Evolutionary conservation across 2,113 vertebrate species (phyloP).

Genomic region (Pteropus alecto): DNA sequence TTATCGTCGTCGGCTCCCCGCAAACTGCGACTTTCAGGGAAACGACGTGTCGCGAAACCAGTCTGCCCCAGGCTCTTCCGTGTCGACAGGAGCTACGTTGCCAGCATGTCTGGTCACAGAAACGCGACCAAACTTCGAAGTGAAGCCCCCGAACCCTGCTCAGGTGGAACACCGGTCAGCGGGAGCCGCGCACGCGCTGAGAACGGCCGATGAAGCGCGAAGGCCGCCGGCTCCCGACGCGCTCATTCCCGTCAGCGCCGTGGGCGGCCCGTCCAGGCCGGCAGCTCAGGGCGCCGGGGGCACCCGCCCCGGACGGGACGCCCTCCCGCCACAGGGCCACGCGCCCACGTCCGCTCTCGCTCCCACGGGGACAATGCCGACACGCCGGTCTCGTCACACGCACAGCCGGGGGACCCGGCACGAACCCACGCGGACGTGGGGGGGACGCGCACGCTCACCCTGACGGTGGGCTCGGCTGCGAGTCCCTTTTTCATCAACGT

Average conservation of each 20-base stretch:
- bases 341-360: background rate
- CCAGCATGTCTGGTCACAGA: background rate
- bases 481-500: accelerated
- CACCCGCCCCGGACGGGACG: background rate
- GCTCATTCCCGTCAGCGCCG: background rate
- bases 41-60: background rate
- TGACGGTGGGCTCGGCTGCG: background rate
- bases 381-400: background rate
- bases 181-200: no score
- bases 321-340: background rate
- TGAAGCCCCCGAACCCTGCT: background rate
- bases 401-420: background rate
- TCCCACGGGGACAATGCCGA: background rate
- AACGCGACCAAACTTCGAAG: background rate
- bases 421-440: background rate
- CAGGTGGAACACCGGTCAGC: background rate
- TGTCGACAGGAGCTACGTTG: background rate
- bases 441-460: background rate
- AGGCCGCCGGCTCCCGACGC: background rate
- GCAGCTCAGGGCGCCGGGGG: background rate
- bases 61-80: background rate
- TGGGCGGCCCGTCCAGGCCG: background rate
- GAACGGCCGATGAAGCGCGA: no score
- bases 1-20: accelerated
- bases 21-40: background rate